Base-by-base conservation (phyloP, 2,797 vertebrate species). In the Enteromius thamalakanensis region DNA sequence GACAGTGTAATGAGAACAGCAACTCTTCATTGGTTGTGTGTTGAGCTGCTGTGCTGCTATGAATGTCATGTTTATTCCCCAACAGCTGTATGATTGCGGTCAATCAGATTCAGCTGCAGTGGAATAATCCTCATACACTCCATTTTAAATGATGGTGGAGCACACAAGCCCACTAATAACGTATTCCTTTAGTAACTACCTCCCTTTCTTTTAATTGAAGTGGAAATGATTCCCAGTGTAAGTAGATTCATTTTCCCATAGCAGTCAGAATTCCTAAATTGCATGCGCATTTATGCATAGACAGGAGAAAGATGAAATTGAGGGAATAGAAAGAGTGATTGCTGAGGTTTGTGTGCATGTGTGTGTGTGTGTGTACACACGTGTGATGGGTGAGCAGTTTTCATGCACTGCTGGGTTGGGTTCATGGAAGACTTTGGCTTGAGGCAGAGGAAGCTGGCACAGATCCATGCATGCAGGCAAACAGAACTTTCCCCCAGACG, bases 341-440 rank as follows among this genome's bases (percentile, higher is more conserved):
- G 82, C 69, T 74, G 80, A 70, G 29, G 47, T 79, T 79, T 82
- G 26, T 47, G 58, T 42, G 72, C 60, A 51, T 62, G 82, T 72
- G 49, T 78, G 51, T 65, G 79, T 32, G 51, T 53, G 49, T 37
- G 60, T 72, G 29, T 78, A 34, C 47, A 70, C 32, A 69, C 58
- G 45, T 79, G 67, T 75, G 69, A 79, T 68, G 80, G 80, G 64
- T 74, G 84, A 84, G 82, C 79, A 76, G 82, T 83, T 86, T 79
- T 74, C 15, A 72, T 87, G 80, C 76, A 72, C 42, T 87, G 84
- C 86, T 88, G 84, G 82, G 77, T 77, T 84, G 85, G 87, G 89
- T 88, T 88, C 87, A 89, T 88, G 86, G 84, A 87, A 70, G 69
- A 62, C 84, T 91, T 91, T 91, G 87, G 88, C 89, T 90, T 90